Conservation (phyloP, 2,888 invertebrate species). For the Trypoxylon attenuatum region DNA sequence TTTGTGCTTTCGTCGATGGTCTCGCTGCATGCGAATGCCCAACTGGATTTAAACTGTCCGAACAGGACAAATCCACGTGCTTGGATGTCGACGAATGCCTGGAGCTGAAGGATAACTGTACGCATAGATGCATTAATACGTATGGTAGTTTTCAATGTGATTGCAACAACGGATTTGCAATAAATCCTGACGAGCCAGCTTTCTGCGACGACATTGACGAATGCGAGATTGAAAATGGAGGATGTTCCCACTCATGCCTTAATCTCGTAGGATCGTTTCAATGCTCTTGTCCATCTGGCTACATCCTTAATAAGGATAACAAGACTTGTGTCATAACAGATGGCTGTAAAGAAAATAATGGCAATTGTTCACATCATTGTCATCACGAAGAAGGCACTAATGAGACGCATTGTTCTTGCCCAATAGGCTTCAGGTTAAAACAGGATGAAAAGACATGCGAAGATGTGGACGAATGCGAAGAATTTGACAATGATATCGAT, state of each 20-base stretch:
- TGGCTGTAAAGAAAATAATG: constrained; percentile 64
- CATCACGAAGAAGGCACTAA: constrained; percentile 73
- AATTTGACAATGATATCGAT: constrained; percentile 68
- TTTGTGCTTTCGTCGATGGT: constrained; percentile 66
- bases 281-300: constrained; percentile 74
- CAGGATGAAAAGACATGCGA: constrained; percentile 71
- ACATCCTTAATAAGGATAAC: constrained; percentile 59
- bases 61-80: constrained; percentile 70
- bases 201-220: constrained; percentile 74
- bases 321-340: constrained; percentile 59
- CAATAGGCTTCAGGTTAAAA: constrained; percentile 74
- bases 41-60: constrained; percentile 74
- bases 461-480: constrained; percentile 71
- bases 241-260: constrained; percentile 76
- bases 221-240: constrained; percentile 76
- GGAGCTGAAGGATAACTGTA: constrained; percentile 70
- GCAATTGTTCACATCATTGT: constrained; percentile 76
- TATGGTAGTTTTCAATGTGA: constrained; percentile 76
- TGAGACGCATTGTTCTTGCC: constrained; percentile 76
- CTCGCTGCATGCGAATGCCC: constrained; percentile 77
- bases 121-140: constrained; percentile 73
- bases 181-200: constrained; percentile 69
- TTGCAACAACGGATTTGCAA: constrained; percentile 74
- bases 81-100: constrained; percentile 73
- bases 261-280: constrained; percentile 74